phyloP scores from a whole-genome alignment of 2,797 vertebrate species.

The Danio tinwini region DNA sequence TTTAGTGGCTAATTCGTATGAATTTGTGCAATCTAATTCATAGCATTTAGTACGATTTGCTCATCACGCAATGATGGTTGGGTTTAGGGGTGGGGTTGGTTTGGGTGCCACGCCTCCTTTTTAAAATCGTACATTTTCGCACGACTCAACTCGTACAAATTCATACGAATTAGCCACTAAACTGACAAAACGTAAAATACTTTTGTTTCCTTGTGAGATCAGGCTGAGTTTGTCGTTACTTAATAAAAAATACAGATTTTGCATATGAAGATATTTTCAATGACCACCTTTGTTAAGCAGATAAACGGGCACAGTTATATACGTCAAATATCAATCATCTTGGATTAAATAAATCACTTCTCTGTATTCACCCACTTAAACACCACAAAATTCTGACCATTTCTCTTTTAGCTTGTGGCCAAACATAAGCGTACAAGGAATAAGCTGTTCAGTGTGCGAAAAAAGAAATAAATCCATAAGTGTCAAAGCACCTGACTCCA shows the following conservation, averaged over 20 bases:
- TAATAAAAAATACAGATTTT: not conserved
- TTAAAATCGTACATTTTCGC: too few relatives aligned
- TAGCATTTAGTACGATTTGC: too few relatives aligned
- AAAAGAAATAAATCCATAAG: conserved; percentile 18
- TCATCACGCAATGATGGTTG: too few relatives aligned
- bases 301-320: not conserved
- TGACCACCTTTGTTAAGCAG: not conserved
- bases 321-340: conserved; percentile 24
- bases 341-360: conserved; percentile 28
- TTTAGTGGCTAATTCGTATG: too few relatives aligned
- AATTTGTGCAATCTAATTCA: too few relatives aligned
- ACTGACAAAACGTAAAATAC: too few relatives aligned
- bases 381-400: conserved; percentile 16
- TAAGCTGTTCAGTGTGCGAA: conserved; percentile 29
- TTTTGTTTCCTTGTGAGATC: too few relatives aligned
- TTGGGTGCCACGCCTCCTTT: too few relatives aligned
- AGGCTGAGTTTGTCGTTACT: too few relatives aligned
- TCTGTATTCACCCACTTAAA: conserved; percentile 49
- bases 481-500: conserved; percentile 46
- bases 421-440: conserved; percentile 18
- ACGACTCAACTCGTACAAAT: too few relatives aligned
- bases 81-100: too few relatives aligned
- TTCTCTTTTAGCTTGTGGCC: conserved; percentile 38
- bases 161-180: too few relatives aligned
- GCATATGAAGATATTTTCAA: not conserved